phyloP scores from a whole-genome alignment of 2,888 invertebrate genomes.

The Orthosia cruda region DNA sequence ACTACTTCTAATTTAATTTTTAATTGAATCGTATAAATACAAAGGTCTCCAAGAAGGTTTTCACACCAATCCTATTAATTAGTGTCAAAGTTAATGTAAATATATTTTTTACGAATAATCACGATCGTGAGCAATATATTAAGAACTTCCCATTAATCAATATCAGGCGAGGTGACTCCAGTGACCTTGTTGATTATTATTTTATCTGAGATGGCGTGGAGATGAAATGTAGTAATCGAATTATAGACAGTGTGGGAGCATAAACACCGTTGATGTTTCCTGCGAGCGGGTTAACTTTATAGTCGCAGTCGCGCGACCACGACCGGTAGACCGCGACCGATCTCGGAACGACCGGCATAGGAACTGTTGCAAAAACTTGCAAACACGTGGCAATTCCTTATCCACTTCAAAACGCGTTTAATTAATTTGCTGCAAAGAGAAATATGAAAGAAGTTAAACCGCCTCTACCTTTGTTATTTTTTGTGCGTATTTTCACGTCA shows the following conservation, averaged over 20 bases:
- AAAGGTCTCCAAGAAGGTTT: slow-evolving; percentile 60
- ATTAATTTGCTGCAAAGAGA: slow-evolving; percentile 18
- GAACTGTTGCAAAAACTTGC: slow-evolving; percentile 44
- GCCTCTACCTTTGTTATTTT: slow-evolving; percentile 32
- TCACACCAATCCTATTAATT: slow-evolving; percentile 72
- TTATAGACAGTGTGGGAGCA: slow-evolving; percentile 64
- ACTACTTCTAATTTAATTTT: slow-evolving; percentile 56
- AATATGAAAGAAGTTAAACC: slow-evolving; percentile 25
- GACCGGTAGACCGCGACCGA: slow-evolving; percentile 40
- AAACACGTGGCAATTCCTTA: slow-evolving; percentile 35
- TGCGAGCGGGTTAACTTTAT: slow-evolving; percentile 35
- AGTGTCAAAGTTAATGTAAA: slow-evolving; percentile 77
- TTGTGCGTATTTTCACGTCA: slow-evolving; percentile 33
- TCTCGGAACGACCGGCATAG: slow-evolving; percentile 13
- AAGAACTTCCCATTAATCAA: slow-evolving; percentile 84
- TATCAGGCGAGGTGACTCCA: slow-evolving; percentile 79
- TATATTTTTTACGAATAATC: slow-evolving; percentile 74
- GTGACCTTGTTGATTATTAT: slow-evolving; percentile 78
- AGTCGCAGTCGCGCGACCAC: slow-evolving; percentile 27
- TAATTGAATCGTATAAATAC: slow-evolving; percentile 57
- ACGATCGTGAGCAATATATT: slow-evolving; percentile 77
- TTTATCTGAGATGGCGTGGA: slow-evolving; percentile 71
- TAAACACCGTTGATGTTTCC: slow-evolving; percentile 67
- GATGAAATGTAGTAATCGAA: slow-evolving; percentile 74
- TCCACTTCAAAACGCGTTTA: slow-evolving; percentile 23